Percentiles rank a stretch among this genome's conserved stretches.
These are phyloP conservation scores for Beris chalybata DNA, from an alignment of 2,888 invertebrate genomes.

Conservation along the genomic window DNA sequence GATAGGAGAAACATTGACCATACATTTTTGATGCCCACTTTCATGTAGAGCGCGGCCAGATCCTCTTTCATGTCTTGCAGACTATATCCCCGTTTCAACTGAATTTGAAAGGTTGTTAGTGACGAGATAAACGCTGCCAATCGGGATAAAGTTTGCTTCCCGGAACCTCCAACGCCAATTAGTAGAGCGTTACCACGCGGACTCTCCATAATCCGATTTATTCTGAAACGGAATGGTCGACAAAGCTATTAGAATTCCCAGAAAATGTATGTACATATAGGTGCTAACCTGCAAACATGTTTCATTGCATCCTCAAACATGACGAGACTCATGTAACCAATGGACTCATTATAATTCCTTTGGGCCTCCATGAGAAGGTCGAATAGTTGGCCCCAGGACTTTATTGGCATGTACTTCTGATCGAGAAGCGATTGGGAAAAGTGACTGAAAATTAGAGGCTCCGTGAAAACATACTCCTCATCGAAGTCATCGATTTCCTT, in stretches of 20 bases:
- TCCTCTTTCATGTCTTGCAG: slow-evolving; percentile 78
- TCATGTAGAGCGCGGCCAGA: slow-evolving; percentile 75
- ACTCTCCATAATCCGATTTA: slow-evolving; percentile 89
- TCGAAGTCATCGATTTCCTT: slow-evolving; percentile 79
- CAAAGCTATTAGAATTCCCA: neutral
- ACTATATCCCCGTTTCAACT: slow-evolving; percentile 84
- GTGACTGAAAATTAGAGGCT: slow-evolving; percentile 86
- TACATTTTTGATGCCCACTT: slow-evolving; percentile 85
- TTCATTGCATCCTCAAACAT: slow-evolving; percentile 95
- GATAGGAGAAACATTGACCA: slow-evolving; percentile 90
- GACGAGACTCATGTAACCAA: slow-evolving; percentile 91
- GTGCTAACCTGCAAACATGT: slow-evolving; percentile 75
- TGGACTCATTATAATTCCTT: slow-evolving; percentile 82
- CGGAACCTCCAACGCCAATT: slow-evolving; percentile 95
- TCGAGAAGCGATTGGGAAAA: slow-evolving; percentile 80
- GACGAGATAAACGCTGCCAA: slow-evolving; percentile 89
- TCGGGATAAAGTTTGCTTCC: slow-evolving; percentile 89
- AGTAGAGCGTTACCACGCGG: slow-evolving; percentile 90
- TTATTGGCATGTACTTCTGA: slow-evolving; percentile 84
- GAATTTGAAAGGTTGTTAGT: slow-evolving; percentile 90
- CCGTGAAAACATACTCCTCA: slow-evolving; percentile 71
- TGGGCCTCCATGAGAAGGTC: slow-evolving; percentile 80
- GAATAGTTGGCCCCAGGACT: slow-evolving; percentile 71
- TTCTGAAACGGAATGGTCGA: slow-evolving; percentile 58
- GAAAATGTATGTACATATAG: slow-evolving; percentile 3